phyloP scores from a whole-genome alignment of 2,797 vertebrate genomes.

The Pipistrellus pygmaeus region DNA sequence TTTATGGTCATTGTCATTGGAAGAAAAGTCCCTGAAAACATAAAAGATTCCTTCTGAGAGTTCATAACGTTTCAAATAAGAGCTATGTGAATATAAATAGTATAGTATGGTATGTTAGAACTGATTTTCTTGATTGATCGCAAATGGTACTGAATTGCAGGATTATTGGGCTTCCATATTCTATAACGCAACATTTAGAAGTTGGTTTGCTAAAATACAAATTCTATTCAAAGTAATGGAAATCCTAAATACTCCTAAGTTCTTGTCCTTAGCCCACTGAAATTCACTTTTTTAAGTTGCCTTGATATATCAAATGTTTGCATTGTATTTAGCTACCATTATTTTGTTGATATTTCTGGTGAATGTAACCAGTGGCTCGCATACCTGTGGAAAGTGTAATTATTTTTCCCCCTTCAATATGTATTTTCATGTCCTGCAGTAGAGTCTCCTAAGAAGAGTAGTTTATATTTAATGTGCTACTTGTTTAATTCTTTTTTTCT shows the following conservation, averaged over 20 bases:
- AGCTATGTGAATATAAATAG: not conserved
- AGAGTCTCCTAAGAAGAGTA: not conserved
- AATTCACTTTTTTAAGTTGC: conserved; percentile 10
- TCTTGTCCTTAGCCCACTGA: not conserved
- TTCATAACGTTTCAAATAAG: conserved; percentile 30
- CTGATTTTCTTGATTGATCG: conserved; percentile 25
- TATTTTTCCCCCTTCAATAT: not conserved
- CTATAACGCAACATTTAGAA: not conserved
- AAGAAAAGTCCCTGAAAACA: conserved; percentile 29
- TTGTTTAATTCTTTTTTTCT: not conserved
- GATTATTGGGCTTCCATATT: not conserved
- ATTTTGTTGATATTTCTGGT: not conserved
- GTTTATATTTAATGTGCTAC: not conserved
- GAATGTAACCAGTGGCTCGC: not conserved
- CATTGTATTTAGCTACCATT: conserved; percentile 2
- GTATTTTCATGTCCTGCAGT: not conserved
- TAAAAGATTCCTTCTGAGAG: not conserved
- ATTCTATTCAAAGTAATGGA: conserved; percentile 55
- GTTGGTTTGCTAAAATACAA: conserved; percentile 16
- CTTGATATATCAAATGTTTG: not conserved
- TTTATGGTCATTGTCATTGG: not conserved
- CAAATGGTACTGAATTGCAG: conserved; percentile 20
- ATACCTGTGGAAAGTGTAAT: not conserved
- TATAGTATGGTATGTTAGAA: not conserved
- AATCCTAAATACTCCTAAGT: not conserved